Evolutionary conservation across 2,888 invertebrate genomes (phyloP).

Genomic region (Lasioglossum calceatum): DNA sequence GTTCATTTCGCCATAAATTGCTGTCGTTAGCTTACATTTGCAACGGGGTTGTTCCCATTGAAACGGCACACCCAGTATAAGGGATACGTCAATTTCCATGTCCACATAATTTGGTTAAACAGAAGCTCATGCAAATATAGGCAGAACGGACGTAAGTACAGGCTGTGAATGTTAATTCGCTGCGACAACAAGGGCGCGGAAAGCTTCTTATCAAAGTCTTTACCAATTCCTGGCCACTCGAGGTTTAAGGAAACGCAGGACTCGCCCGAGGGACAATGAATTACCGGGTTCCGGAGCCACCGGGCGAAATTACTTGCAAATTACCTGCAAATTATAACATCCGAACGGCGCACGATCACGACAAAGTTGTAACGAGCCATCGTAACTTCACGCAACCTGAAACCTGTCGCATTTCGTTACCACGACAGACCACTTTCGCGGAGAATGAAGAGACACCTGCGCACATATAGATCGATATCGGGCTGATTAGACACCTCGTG

Average conservation of each 20-base stretch:
- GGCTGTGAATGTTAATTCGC: constrained; percentile 13
- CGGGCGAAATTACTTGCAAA: constrained; percentile 50
- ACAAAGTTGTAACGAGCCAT: constrained; percentile 43
- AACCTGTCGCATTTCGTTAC: constrained; percentile 34
- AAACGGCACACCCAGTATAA: neutral
- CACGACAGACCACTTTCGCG: neutral
- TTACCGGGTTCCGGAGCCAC: constrained; percentile 31
- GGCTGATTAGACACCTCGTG: constrained; percentile 16
- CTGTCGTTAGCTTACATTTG: neutral
- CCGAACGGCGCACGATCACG: constrained; percentile 39
- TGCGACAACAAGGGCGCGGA: constrained; percentile 20
- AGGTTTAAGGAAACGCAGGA: constrained; percentile 6
- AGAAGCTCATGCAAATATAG: neutral
- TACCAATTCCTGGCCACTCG: constrained; percentile 13
- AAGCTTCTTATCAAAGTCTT: neutral
- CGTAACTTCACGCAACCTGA: constrained; percentile 23
- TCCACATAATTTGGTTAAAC: neutral
- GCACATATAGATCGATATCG: constrained; percentile 21
- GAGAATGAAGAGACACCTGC: constrained; percentile 34
- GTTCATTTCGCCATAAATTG: neutral
- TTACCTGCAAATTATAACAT: constrained; percentile 51
- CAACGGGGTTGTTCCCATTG: neutral
- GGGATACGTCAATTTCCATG: neutral
- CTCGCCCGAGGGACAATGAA: constrained; percentile 41
- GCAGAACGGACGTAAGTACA: constrained; percentile 1